Evolutionary conservation across 2,113 vertebrate genomes (phyloP).

Genomic region (Nestor notabilis): DNA sequence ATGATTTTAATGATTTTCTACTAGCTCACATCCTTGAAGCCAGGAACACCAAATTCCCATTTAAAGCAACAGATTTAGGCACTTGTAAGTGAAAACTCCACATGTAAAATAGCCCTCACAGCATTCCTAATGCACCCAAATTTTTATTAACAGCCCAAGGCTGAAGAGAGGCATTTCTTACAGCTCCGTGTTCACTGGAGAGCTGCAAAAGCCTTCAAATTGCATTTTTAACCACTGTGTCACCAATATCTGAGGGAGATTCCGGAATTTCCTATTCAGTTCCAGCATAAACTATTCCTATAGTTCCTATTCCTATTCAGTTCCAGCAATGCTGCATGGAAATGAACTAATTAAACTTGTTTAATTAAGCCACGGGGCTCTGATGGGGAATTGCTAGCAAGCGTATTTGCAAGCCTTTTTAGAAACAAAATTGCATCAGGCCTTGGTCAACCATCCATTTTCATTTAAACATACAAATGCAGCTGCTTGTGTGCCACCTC

Average conservation of each 20-base stretch:
- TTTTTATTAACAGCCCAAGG: not conserved
- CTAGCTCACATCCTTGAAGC: not conserved
- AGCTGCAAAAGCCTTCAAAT: not conserved
- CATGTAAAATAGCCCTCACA: not conserved
- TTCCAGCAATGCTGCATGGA: not conserved
- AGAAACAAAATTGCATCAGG: not conserved
- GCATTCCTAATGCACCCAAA: too few species aligned
- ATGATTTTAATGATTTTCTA: not conserved
- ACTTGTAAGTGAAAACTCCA: accelerated
- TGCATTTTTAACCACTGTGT: not conserved
- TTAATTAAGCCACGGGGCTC: not conserved
- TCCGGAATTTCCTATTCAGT: not conserved
- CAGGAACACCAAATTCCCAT: not conserved
- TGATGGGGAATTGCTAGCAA: not conserved
- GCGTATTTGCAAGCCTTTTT: not conserved
- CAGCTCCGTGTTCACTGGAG: not conserved
- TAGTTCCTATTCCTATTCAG: too few species aligned
- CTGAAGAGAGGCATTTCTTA: not conserved
- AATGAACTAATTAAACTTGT: not conserved
- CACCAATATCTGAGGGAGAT: not conserved
- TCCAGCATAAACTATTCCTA: too few species aligned
- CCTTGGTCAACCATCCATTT: not conserved
- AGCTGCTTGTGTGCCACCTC: not conserved
- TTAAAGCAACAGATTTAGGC: not conserved
- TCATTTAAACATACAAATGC: not conserved